Percentiles rank a stretch among this genome's conserved stretches.
phyloP scores from a whole-genome alignment of 2,113 vertebrate genomes.

The Loxodonta africana region DNA sequence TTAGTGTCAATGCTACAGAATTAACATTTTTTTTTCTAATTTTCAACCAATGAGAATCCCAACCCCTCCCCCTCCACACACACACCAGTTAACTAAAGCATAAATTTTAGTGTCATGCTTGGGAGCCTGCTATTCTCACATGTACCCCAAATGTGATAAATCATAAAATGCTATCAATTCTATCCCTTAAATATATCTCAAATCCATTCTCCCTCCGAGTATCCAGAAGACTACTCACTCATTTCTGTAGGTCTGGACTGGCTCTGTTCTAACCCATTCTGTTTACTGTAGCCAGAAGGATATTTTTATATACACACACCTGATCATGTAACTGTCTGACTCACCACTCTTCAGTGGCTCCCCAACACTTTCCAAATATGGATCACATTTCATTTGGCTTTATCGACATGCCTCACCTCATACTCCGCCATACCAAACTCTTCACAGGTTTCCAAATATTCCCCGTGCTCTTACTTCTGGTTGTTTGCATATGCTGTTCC shows the following conservation, averaged over 20 bases:
- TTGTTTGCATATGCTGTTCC: not conserved
- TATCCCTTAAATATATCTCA: not conserved
- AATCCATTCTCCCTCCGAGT: not conserved
- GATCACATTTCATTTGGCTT: not conserved
- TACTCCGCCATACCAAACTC: not conserved
- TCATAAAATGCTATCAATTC: not conserved
- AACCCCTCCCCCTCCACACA: not conserved
- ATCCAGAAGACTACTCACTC: not conserved
- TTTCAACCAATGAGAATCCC: not conserved
- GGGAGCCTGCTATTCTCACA: not conserved
- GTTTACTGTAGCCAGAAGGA: not conserved
- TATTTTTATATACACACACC: not conserved
- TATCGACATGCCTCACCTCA: not conserved
- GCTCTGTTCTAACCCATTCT: not conserved
- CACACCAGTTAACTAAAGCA: not conserved
- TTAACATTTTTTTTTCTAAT: conserved; percentile 10
- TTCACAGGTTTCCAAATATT: not conserved
- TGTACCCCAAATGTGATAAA: not conserved
- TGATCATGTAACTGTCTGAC: not conserved
- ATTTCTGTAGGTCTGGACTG: not conserved
- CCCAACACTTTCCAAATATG: not conserved
- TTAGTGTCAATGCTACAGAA: not conserved
- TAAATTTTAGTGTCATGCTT: not conserved
- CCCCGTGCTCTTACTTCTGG: not conserved
- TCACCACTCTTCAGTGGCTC: not conserved